These are phyloP conservation scores for Myopa tessellatipennis DNA, from an alignment of 2,888 invertebrate genomes.

Conservation along the genomic window DNA sequence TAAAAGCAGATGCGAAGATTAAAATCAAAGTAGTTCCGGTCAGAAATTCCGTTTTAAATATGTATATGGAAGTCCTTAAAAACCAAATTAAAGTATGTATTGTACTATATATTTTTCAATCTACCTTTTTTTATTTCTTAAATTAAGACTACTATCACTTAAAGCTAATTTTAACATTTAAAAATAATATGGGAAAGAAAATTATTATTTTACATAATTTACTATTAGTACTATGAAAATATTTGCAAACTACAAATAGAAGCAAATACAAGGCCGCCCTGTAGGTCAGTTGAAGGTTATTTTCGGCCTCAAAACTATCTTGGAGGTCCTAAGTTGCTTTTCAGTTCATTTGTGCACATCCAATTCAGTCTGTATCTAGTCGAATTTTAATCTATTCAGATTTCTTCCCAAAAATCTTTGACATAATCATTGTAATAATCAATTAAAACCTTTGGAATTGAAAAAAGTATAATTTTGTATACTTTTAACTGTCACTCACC, in stretches of 20 bases:
- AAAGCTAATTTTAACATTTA: too few species aligned
- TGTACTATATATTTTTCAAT: not conserved
- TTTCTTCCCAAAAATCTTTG: not conserved
- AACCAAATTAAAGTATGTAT: not conserved
- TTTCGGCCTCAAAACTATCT: not conserved
- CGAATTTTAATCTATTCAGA: not conserved
- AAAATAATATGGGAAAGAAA: not conserved
- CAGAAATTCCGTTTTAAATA: not conserved
- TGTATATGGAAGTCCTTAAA: not conserved
- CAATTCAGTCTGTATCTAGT: not conserved
- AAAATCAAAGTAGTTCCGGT: too few species aligned
- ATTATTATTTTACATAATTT: not conserved
- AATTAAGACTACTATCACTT: not conserved
- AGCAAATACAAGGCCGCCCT: not conserved
- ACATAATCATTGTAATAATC: not conserved
- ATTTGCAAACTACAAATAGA: not conserved
- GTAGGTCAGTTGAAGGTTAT: conserved; percentile 44
- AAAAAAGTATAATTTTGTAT: not conserved
- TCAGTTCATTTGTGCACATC: not conserved
- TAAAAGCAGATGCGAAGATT: not conserved
- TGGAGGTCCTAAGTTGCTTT: not conserved
- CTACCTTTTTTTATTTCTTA: not conserved
- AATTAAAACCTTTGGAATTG: not conserved
- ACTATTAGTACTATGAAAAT: not conserved
- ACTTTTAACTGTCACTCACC: conserved; percentile 53